Conservation (phyloP, 2,888 invertebrate genomes). For the Eupeodes latifasciatus region DNA sequence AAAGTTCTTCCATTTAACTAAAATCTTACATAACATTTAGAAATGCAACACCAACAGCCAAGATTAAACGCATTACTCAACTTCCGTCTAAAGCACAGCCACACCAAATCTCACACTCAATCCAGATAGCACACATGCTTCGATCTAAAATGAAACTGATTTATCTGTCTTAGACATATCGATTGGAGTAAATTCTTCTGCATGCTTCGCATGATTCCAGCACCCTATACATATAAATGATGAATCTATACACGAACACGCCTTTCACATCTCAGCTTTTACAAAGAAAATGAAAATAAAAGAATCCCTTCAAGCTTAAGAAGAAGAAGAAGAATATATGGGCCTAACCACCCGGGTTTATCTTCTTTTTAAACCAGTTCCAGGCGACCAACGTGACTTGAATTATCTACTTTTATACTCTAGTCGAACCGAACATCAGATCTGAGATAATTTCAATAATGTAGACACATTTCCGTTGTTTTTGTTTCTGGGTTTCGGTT, state of each 20-base stretch:
- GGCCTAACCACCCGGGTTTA: constrained; percentile 6
- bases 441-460: constrained; percentile 71
- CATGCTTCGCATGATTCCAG: constrained; percentile 6
- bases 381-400: constrained; percentile 65
- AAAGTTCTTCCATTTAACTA: constrained; percentile 12
- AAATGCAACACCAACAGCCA: too few species aligned
- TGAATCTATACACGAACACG: not conserved
- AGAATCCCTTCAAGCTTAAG: too few species aligned
- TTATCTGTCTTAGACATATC: not conserved
- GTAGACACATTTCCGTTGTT: constrained; percentile 67
- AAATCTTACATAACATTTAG: not conserved
- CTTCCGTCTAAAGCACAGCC: not conserved
- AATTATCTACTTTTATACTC: constrained; percentile 18
- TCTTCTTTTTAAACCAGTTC: constrained; percentile 66
- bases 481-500: not conserved
- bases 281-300: not conserved
- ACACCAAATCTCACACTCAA: too few species aligned
- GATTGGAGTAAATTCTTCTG: constrained; percentile 20
- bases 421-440: constrained; percentile 24
- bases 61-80: too few species aligned
- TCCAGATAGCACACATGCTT: not conserved
- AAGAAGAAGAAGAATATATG: too few species aligned
- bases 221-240: not conserved
- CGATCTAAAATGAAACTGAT: not conserved
- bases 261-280: constrained; percentile 1